Evolutionary conservation across 2,113 vertebrate species (phyloP), one percentile per base, ranked within the genome.

Genomic region (Cairina moschata): DNA sequence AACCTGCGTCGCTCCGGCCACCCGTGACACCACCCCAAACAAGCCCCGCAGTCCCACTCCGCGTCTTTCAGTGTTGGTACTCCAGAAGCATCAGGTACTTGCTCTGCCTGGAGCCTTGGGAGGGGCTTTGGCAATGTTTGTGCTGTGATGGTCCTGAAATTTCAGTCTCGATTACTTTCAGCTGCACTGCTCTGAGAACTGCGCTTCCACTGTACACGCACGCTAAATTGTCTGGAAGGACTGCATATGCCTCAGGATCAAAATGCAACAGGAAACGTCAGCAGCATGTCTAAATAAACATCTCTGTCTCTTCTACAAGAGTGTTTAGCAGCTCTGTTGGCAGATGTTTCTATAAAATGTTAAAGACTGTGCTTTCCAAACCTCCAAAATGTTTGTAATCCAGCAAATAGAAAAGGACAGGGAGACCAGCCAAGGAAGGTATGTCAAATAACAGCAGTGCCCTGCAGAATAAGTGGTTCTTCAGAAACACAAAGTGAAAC

Each of bases 281-380:
- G 90, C 91, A 91, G 86, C 86, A 80, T 79, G 95, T 96, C 96
- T 93, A 95, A 96, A 95, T 88, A 96, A 97, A 95, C 92, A 92
- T 92, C 92, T 93, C 91, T 89, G 80, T 91, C 80, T 94, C 90
- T 90, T 83, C 65, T 96, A 79, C 67, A 69, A 91, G 93, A 93
- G 88, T 58, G 83, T 94, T 94, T 86, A 95, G 92, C 92, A 89
- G 93, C 90, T 94, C 86, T 17, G 77, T 76, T 95, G 92, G 81
- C 93, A 97, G 96, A 96, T 97, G 96, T 96, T 96, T 92, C 93
- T 86, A 96, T 96, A 93, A 97, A 96, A 97, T 95, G 91, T 96
- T 97, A 97, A 96, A 93, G 87, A 94, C 86, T 59, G 8, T 91
- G 93, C 62, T 93, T 94, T 92, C 86, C 92, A 93, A 88, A 84